Evolutionary conservation across 2,113 vertebrate genomes (phyloP).

Genomic region (Trachemys scripta): DNA sequence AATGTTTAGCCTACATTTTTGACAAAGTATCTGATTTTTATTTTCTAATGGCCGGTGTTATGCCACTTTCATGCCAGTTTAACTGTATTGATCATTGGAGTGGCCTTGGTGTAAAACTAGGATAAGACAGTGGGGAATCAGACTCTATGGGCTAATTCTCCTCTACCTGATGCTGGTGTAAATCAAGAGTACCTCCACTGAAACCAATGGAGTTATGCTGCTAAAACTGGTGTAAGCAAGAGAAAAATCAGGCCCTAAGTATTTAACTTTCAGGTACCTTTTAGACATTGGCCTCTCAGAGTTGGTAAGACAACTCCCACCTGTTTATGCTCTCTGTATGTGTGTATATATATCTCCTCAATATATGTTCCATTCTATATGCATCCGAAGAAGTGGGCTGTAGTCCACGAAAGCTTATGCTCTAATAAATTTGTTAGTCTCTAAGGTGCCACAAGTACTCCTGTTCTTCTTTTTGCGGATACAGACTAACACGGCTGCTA

Average conservation of each 20-base stretch:
- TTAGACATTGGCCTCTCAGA: background rate
- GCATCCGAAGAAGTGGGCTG: too few species aligned
- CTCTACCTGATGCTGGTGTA: background rate
- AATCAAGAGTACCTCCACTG: background rate
- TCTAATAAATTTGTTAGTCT: too few species aligned
- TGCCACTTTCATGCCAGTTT: slow-evolving; percentile 19
- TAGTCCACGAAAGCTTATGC: too few species aligned
- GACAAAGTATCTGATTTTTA: slow-evolving; percentile 3
- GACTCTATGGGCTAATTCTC: background rate
- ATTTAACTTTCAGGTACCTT: slow-evolving; percentile 7
- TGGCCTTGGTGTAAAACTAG: slow-evolving; percentile 12
- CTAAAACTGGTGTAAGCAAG: background rate
- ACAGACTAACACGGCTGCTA: too few species aligned
- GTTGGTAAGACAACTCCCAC: too few species aligned
- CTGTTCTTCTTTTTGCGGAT: too few species aligned
- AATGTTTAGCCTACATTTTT: background rate
- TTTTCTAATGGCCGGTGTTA: slow-evolving; percentile 12
- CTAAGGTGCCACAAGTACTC: too few species aligned
- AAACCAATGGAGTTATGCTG: background rate
- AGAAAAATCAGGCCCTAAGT: background rate
- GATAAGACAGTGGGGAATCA: slow-evolving; percentile 2
- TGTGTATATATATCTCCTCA: too few species aligned
- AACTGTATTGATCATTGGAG: slow-evolving; percentile 29
- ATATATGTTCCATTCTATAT: too few species aligned
- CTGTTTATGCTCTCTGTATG: too few species aligned